These are phyloP conservation scores for Dinothrombium tinctorium DNA, from an alignment of 1,140 invertebrate genomes.

Conservation along the genomic window DNA sequence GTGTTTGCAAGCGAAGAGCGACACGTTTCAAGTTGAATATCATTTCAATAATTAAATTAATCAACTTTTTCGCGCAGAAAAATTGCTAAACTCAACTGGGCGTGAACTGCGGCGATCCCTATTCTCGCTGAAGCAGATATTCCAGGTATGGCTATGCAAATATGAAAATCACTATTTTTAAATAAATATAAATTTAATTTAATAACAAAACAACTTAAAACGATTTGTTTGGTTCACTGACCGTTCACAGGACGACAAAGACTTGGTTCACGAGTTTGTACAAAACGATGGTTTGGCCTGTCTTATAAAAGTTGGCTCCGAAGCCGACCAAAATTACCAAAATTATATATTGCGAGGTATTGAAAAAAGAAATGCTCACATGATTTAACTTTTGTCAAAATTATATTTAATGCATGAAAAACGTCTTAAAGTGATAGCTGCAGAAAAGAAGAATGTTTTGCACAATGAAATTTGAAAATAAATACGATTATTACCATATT, in stretches of 20 bases:
- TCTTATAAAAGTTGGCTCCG: constrained; percentile 72
- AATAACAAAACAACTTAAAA: neutral
- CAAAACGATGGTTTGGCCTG: constrained; percentile 88
- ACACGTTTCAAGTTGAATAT: no score
- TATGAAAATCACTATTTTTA: no score
- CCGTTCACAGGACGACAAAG: constrained; percentile 72
- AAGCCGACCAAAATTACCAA: constrained; percentile 93
- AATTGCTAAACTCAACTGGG: constrained; percentile 74
- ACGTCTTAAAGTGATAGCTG: no score
- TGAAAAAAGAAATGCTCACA: constrained; percentile 6
- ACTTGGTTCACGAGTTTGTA: constrained; percentile 96
- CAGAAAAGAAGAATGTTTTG: no score
- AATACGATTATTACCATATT: no score
- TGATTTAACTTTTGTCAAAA: no score
- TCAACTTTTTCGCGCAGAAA: constrained; percentile 38
- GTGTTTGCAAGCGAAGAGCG: no score
- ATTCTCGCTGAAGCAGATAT: constrained; percentile 94
- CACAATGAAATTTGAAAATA: no score
- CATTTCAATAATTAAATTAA: no score
- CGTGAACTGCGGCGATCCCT: constrained; percentile 71
- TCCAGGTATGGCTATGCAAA: constrained; percentile 67
- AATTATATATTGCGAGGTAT: constrained; percentile 91
- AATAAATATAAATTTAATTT: constrained; percentile 1
- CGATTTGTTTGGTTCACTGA: neutral
- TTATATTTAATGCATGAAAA: no score